phyloP scores from a whole-genome alignment of 2,888 invertebrate species.

The Brassicogethes aeneus region DNA sequence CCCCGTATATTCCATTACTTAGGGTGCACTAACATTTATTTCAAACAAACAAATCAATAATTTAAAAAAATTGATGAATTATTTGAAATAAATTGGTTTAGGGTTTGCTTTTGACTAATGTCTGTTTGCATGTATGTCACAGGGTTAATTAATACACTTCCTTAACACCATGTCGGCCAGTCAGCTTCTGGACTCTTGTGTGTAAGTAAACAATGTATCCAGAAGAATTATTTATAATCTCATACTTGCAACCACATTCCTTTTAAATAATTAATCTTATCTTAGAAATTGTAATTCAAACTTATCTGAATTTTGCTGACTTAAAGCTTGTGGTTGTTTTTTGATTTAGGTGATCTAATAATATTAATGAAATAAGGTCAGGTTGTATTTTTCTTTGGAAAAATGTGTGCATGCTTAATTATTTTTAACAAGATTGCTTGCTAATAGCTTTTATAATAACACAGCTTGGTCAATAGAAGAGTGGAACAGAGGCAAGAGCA shows the following conservation, averaged over 20 bases:
- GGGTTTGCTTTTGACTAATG: constrained; percentile 23
- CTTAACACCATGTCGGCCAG: constrained; percentile 49
- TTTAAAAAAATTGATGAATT: background rate
- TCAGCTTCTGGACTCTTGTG: constrained; percentile 56
- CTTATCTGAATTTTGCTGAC: background rate
- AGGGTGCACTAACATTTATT: constrained; percentile 1
- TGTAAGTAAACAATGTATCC: constrained; percentile 43
- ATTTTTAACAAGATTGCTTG: constrained; percentile 18
- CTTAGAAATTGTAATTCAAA: too few relatives aligned
- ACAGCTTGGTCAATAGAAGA: constrained; percentile 59
- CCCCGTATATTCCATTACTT: background rate
- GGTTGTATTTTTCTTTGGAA: background rate
- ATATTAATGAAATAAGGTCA: background rate
- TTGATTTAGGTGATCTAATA: background rate
- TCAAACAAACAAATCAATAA: constrained; percentile 2
- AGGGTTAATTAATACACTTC: constrained; percentile 28
- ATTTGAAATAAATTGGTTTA: constrained; percentile 16
- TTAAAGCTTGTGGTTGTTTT: background rate
- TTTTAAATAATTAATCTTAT: too few relatives aligned
- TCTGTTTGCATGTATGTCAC: constrained; percentile 34
- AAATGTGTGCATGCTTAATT: background rate
- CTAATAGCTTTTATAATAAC: constrained; percentile 30
- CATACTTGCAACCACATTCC: background rate
- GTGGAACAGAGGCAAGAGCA: constrained; percentile 59
- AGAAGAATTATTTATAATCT: background rate